Conservation (phyloP, 2,113 vertebrate species). For the Stigmatopora argus region DNA sequence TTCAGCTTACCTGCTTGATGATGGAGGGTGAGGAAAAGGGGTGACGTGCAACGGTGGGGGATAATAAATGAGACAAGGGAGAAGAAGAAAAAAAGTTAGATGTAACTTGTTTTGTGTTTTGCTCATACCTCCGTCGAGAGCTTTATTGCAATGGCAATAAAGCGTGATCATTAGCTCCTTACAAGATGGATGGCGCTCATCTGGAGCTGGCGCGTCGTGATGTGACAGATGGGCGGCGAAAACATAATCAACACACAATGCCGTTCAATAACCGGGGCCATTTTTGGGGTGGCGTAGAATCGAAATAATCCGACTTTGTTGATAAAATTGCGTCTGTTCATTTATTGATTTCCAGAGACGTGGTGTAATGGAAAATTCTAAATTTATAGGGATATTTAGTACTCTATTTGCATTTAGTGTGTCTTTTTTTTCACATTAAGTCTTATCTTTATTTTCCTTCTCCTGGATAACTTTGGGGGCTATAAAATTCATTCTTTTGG, state of each 20-base stretch:
- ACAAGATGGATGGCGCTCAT: constrained; percentile 14
- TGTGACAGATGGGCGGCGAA: neutral
- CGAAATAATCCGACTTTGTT: neutral
- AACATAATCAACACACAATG: neutral
- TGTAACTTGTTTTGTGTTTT: constrained; percentile 33
- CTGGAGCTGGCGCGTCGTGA: neutral
- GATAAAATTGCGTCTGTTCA: neutral
- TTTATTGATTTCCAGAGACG: neutral
- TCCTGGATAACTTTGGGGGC: no score
- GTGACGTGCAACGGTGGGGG: constrained; percentile 27
- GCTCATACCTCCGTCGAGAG: constrained; percentile 26
- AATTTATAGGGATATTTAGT: no score
- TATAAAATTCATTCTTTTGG: no score
- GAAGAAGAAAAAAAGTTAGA: constrained; percentile 17
- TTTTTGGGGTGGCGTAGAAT: neutral
- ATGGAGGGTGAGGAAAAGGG: constrained; percentile 36
- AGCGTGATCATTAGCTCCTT: constrained; percentile 11
- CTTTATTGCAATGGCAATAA: constrained; percentile 1
- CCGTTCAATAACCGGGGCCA: neutral
- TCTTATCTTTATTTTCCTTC: no score
- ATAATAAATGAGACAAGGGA: constrained; percentile 5
- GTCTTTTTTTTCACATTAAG: no score
- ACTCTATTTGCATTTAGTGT: no score
- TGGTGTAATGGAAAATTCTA: neutral
- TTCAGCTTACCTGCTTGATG: constrained; percentile 22